phyloP scores from a whole-genome alignment of 2,888 invertebrate species.

The Nomada lathburiana region DNA sequence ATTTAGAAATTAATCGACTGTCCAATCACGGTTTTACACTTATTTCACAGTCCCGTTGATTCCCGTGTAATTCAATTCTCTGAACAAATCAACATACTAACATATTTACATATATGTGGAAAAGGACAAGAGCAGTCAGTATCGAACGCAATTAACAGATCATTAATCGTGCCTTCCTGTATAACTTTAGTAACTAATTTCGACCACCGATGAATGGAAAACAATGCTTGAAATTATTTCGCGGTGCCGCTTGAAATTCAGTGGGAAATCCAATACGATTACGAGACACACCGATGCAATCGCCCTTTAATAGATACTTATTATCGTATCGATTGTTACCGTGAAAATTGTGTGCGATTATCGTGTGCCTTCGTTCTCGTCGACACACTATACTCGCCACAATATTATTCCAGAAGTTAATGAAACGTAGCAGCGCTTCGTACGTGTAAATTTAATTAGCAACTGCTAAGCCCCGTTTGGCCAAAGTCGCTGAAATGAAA shows the following conservation, averaged over 20 bases:
- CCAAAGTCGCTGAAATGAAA: constrained; percentile 5
- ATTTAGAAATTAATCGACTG: no score
- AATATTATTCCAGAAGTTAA: constrained; percentile 20
- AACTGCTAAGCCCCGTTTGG: constrained; percentile 5
- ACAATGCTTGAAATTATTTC: neutral
- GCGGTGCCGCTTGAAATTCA: neutral
- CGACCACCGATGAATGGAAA: neutral
- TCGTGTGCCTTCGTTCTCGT: constrained; percentile 9
- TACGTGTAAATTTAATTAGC: constrained; percentile 46
- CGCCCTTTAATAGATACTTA: neutral
- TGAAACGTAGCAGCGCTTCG: constrained; percentile 23
- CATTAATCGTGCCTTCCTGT: no score
- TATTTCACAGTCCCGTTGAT: no score
- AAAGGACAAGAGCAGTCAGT: no score
- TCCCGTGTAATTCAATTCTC: no score
- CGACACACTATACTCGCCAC: neutral
- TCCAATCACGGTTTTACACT: no score
- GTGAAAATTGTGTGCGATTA: constrained; percentile 3
- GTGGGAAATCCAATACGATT: neutral
- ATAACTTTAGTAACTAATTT: no score
- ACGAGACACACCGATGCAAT: neutral
- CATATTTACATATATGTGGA: no score
- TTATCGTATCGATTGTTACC: constrained; percentile 9
- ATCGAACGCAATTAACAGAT: no score
- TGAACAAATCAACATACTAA: neutral